These are phyloP conservation scores for Amaurobius ferox DNA, from an alignment of 2,888 invertebrate species.

Conservation along the genomic window DNA sequence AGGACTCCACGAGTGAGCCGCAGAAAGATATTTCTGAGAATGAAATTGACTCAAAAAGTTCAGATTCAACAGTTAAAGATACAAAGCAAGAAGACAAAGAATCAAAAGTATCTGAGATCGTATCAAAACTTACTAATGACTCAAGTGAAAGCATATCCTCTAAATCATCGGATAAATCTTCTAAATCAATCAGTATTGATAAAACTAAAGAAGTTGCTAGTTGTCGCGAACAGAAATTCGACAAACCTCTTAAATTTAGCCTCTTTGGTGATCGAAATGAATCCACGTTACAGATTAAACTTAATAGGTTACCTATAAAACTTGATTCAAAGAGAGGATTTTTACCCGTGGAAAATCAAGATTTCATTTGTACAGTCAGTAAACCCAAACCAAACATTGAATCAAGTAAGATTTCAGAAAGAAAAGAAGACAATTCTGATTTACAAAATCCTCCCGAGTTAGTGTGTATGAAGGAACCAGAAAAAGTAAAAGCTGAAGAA, in stretches of 20 bases:
- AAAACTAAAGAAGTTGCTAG: background rate
- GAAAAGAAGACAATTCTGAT: background rate
- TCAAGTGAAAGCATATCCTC: background rate
- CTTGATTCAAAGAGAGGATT: background rate
- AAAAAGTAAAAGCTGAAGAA: background rate
- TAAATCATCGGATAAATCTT: no score
- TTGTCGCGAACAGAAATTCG: background rate
- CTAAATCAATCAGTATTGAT: no score
- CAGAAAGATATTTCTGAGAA: background rate
- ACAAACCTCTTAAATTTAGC: background rate
- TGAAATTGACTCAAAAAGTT: background rate
- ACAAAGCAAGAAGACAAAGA: background rate
- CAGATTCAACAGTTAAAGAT: background rate
- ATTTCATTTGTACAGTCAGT: background rate
- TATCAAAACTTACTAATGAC: background rate
- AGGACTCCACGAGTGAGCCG: background rate
- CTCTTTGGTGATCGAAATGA: background rate
- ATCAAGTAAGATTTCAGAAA: background rate
- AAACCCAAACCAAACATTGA: background rate
- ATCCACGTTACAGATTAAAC: slow-evolving; percentile 9
- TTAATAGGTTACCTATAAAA: slow-evolving; percentile 8
- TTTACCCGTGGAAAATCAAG: background rate
- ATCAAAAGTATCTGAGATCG: background rate
- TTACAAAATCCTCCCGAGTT: slow-evolving; percentile 35
- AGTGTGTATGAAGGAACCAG: slow-evolving; percentile 16